Evolutionary conservation across 2,113 vertebrate species (phyloP), one percentile per base, ranked within the genome.

Genomic region (Leptocoma aspasia): DNA sequence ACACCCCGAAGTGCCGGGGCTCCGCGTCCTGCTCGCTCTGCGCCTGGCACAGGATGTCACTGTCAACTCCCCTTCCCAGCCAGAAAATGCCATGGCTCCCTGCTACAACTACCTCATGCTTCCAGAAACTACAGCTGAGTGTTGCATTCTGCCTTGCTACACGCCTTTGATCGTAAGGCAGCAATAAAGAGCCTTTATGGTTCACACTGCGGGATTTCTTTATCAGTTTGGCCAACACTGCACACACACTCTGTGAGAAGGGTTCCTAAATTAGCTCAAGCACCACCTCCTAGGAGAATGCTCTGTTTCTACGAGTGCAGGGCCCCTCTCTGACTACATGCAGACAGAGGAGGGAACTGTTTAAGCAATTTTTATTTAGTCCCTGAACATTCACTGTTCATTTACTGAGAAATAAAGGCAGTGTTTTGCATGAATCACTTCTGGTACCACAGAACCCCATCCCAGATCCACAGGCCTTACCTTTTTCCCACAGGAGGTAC

Each of bases 1-100:
- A 98, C 52, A 99, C 99, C 1, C 99, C 99, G 0, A 99, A 99
- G 95, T 99, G 99, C 68, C 98, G 98, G 0, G 96, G 97, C 10
- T 97, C 97, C 0, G 95, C 78, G 3, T 99, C 99, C 5, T 98
- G 98, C 10, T 99, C 98, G 0, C 61, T 89, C 98, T 98, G 84
- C 3, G 59, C 82, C 5, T 1, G 7, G 47, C 13, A 28, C 11
- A n/a, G 2, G 53, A 59, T 0, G 37, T 27, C 44, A 35, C 72
- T 11, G 15, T 37, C 3, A 91, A 15, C 17, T 39, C 23, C 57
- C 26, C 13, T 24, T 53, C 61, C 86, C 76, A 33, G 56, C 64
- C 13, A 30, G 10, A 23, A n/a, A 82, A 61, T 21, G 23, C 59
- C 31, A 19, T 3, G 12, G 39, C 33, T 88, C 30, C 47, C 54